A percentile compares a stretch with the other conserved stretches of the same genome.
Conservation (phyloP, 2,888 invertebrate species). For the Xanthostigma xanthostigma region DNA sequence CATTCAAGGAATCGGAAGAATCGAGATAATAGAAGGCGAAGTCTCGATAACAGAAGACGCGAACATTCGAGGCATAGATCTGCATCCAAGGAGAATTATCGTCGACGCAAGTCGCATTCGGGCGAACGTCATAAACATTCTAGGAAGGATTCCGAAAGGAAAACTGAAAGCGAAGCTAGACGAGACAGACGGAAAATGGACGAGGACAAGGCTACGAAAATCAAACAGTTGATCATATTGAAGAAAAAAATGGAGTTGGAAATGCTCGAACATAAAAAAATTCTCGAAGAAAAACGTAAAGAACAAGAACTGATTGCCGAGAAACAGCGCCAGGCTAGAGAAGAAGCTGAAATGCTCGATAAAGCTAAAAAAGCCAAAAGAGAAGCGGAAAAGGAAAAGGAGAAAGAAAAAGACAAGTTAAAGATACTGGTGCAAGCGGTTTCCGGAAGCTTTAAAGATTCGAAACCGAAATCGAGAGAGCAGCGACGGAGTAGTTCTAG, state of each 20-base stretch:
- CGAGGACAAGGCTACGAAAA: conserved; percentile 22
- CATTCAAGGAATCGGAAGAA: conserved; percentile 9
- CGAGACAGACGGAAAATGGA: conserved; percentile 13
- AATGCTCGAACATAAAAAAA: conserved; percentile 38
- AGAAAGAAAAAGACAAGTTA: conserved; percentile 24
- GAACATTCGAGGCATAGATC: too few species aligned
- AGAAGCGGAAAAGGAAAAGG: conserved; percentile 24
- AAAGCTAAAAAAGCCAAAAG: conserved; percentile 27
- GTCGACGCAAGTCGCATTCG: background rate
- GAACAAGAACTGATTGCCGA: conserved; percentile 21
- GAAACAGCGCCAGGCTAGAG: conserved; percentile 28
- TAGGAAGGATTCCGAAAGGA: conserved; percentile 11
- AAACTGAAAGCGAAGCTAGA: conserved; percentile 12
- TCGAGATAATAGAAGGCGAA: conserved; percentile 15
- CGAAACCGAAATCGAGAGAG: background rate
- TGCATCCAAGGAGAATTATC: background rate
- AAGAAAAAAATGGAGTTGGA: conserved; percentile 45
- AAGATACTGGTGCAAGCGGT: conserved; percentile 15
- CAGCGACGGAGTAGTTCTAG: background rate
- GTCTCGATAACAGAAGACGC: too few species aligned
- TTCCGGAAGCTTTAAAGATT: background rate
- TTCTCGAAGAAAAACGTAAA: conserved; percentile 29
- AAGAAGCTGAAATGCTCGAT: conserved; percentile 30
- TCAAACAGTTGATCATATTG: conserved; percentile 31
- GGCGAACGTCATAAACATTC: background rate